Evolutionary conservation across 2,797 vertebrate species (phyloP).

Genomic region (Adelosebastes latens): DNA sequence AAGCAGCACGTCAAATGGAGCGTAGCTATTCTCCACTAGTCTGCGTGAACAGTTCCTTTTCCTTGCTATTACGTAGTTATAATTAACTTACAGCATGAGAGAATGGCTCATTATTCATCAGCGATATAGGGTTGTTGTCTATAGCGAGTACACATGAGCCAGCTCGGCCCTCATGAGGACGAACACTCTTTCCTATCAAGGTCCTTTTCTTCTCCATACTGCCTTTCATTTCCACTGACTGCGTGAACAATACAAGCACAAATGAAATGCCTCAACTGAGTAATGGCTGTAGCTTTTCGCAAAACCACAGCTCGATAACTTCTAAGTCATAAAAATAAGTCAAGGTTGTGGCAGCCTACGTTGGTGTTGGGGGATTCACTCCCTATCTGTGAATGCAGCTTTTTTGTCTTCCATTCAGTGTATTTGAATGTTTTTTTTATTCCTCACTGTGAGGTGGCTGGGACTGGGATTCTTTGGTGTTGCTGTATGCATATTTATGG

Average conservation of each 20-base stretch:
- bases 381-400: background rate
- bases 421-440: background rate
- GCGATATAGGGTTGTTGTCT: conserved; percentile 10
- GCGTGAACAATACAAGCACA: conserved; percentile 36
- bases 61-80: background rate
- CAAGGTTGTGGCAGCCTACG: background rate
- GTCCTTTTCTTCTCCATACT: background rate
- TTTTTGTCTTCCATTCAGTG: background rate
- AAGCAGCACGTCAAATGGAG: background rate
- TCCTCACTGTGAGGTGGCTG: background rate
- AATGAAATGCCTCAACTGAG: conserved; percentile 50
- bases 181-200: background rate
- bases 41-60: background rate
- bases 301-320: conserved; percentile 25
- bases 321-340: conserved; percentile 30
- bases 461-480: background rate
- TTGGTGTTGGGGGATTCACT: background rate
- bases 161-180: conserved; percentile 2
- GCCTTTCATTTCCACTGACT: conserved; percentile 35
- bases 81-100: background rate
- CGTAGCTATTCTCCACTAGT: no score
- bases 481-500: background rate
- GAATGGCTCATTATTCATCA: background rate
- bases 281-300: conserved; percentile 41
- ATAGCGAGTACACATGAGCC: background rate